These are phyloP conservation scores for Ommatoiulus sabulosus DNA, from an alignment of 2,888 invertebrate species.

Conservation along the genomic window DNA sequence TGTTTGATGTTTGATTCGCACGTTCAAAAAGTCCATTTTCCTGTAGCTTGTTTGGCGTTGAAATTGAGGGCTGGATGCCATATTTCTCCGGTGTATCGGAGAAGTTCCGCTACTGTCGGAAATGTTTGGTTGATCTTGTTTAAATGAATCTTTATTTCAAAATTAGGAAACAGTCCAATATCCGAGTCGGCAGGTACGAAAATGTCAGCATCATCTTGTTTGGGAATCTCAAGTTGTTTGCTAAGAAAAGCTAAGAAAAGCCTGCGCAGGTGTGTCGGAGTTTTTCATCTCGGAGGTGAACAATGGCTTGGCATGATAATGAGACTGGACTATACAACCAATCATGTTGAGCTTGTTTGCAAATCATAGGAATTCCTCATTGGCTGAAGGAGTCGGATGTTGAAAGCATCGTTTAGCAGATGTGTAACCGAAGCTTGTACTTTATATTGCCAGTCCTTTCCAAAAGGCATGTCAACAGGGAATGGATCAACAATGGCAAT, in stretches of 20 bases:
- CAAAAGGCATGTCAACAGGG: constrained; percentile 42
- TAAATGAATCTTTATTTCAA: neutral
- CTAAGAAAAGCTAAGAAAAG: neutral
- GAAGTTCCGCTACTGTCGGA: no score
- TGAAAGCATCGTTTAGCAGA: constrained; percentile 26
- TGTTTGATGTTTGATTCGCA: no score
- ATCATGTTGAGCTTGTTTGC: neutral
- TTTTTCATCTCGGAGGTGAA: neutral
- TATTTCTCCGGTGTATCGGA: no score
- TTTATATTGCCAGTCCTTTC: constrained; percentile 52
- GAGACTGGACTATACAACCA: constrained; percentile 47
- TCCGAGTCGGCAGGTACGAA: neutral
- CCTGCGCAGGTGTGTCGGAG: neutral
- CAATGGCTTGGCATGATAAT: neutral
- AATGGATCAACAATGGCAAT: neutral
- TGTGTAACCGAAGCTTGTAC: constrained; percentile 38
- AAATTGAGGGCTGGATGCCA: no score
- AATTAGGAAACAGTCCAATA: neutral
- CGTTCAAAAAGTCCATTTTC: no score
- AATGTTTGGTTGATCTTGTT: no score
- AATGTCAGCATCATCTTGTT: neutral
- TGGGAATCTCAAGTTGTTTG: neutral
- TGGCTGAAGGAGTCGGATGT: constrained; percentile 23
- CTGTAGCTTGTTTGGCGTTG: no score
- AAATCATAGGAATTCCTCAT: constrained; percentile 6